Evolutionary conservation across 2,888 invertebrate species (phyloP).

Genomic region (Eupithecia insigniata): DNA sequence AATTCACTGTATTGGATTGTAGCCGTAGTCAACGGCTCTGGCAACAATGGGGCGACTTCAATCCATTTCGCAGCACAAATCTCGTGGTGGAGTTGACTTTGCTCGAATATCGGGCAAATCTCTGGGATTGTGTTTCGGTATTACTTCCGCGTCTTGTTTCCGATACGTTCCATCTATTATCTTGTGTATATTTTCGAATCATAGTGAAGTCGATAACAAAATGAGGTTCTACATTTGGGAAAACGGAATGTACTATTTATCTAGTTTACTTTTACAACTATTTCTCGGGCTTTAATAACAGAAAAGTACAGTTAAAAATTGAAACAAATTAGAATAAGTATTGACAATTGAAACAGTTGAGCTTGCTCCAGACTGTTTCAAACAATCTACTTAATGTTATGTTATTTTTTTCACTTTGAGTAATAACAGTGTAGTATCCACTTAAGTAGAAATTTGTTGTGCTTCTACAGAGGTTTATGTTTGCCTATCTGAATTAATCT

Average conservation of each 20-base stretch:
- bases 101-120: conserved; percentile 65
- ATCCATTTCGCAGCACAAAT: conserved; percentile 76
- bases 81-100: conserved; percentile 65
- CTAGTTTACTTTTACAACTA: background rate
- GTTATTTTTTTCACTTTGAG: no score
- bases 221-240: background rate
- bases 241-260: background rate
- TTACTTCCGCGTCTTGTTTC: conserved; percentile 58
- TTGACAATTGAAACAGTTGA: no score
- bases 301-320: background rate
- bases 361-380: no score
- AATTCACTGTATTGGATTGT: conserved; percentile 56
- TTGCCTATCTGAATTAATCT: no score
- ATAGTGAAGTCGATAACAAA: conserved; percentile 3
- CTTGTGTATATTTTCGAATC: conserved; percentile 10
- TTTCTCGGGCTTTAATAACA: background rate
- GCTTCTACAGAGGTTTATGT: no score
- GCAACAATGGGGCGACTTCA: conserved; percentile 69
- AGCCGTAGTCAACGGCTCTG: conserved; percentile 63
- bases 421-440: no score
- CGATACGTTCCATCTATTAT: conserved; percentile 27
- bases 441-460: no score
- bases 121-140: conserved; percentile 66
- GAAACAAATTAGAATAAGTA: no score
- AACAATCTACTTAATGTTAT: no score